A percentile compares a stretch with the other conserved stretches of the same genome.
Conservation (phyloP, 1,140 invertebrate species). For the Centruroides sculpturatus region DNA sequence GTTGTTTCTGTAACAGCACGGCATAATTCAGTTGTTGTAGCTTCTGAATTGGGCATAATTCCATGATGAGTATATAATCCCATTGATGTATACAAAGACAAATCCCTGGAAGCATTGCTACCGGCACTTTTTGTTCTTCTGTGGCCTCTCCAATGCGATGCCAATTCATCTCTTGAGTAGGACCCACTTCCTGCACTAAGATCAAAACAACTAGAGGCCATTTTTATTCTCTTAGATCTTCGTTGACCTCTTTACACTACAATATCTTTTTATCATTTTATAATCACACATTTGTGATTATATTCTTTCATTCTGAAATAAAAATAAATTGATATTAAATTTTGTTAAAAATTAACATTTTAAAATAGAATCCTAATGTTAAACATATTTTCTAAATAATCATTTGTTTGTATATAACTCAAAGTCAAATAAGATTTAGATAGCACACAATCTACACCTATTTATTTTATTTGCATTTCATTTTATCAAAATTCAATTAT, state of each 20-base stretch:
- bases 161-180: constrained; percentile 10
- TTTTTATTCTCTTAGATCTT: not conserved
- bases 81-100: constrained; percentile 18
- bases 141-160: constrained; percentile 12
- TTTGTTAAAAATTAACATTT: no score
- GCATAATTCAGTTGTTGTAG: not conserved
- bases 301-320: no score
- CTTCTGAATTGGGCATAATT: constrained; percentile 8
- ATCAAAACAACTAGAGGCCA: constrained; percentile 16
- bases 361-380: no score
- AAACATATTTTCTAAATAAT: no score
- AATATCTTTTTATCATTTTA: not conserved
- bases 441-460: no score
- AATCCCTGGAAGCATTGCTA: constrained; percentile 15
- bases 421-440: no score
- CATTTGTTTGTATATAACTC: no score
- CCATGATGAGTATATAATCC: constrained; percentile 19
- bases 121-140: constrained; percentile 17
- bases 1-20: constrained; percentile 11
- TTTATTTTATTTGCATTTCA: no score
- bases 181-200: constrained; percentile 8
- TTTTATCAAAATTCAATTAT: no score
- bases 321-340: no score
- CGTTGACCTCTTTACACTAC: not conserved
- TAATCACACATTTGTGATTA: no score